Percentiles rank a stretch among this genome's conserved stretches.
Evolutionary conservation across 92 coral and sea anemone species (phyloP).

Genomic region (Palythoa heliodiscus): DNA sequence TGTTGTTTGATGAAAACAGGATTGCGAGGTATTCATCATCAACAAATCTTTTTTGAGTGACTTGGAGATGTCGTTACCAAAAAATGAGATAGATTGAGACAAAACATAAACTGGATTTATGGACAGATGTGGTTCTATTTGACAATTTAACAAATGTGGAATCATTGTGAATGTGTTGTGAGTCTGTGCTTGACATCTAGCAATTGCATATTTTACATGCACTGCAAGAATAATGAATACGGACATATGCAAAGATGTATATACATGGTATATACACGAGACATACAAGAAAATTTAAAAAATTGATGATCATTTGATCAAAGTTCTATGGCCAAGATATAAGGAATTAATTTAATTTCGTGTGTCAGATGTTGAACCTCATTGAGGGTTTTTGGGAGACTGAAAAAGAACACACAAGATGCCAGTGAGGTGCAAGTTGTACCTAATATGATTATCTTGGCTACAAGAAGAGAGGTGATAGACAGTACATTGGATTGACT

Average conservation of each 20-base stretch:
- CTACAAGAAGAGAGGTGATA: not conserved
- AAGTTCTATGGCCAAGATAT: not conserved
- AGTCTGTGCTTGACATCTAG: not conserved
- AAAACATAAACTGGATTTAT: not conserved
- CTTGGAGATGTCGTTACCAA: not conserved
- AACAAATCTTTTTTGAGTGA: not conserved
- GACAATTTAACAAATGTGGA: not conserved
- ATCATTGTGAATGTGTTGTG: too few relatives aligned
- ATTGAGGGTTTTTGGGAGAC: not conserved
- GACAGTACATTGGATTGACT: not conserved
- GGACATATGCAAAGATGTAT: not conserved
- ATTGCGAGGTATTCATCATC: slow-evolving; percentile 1
- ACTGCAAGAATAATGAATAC: not conserved
- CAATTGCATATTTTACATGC: not conserved
- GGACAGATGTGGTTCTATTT: not conserved
- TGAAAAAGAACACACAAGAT: not conserved
- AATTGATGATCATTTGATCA: not conserved
- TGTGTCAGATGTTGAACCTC: not conserved
- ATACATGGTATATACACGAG: too few relatives aligned
- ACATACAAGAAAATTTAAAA: not conserved
- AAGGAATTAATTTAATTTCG: not conserved
- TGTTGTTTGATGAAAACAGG: slow-evolving; percentile 8
- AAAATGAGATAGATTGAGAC: not conserved
- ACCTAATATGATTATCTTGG: not conserved
- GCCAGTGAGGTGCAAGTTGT: not conserved